These are phyloP conservation scores for Vulpes vulpes DNA, from an alignment of 2,113 vertebrate species.

Conservation along the genomic window DNA sequence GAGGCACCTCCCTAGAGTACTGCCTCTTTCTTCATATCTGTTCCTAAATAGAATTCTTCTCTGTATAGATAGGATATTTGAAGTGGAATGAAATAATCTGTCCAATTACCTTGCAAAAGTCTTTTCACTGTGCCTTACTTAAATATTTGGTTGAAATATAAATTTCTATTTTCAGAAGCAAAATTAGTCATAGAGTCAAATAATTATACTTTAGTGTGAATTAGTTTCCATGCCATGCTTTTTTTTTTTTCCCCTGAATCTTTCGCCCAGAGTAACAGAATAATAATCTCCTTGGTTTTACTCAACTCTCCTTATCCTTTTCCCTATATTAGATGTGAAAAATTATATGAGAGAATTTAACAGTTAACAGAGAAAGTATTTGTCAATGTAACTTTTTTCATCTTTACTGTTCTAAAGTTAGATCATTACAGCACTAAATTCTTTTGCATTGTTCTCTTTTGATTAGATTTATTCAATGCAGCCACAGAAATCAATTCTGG, in stretches of 20 bases:
- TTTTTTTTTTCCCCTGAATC: not conserved
- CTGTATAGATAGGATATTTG: not conserved
- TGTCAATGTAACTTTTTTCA: not conserved
- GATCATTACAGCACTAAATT: not conserved
- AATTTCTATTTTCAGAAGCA: slow-evolving; percentile 53
- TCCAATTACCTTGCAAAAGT: slow-evolving; percentile 3
- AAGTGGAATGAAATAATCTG: slow-evolving; percentile 1
- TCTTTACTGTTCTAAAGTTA: not conserved
- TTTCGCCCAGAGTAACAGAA: slow-evolving; percentile 48
- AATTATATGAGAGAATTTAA: not conserved
- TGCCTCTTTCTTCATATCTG: not conserved
- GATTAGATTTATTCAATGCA: not conserved
- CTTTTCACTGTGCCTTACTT: slow-evolving; percentile 50
- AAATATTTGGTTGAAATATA: slow-evolving; percentile 52
- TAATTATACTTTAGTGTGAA: slow-evolving; percentile 22
- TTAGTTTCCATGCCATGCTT: not conserved
- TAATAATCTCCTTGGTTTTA: not conserved
- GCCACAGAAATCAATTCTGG: not conserved
- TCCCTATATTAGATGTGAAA: not conserved
- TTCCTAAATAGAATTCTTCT: not conserved
- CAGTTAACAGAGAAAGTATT: not conserved
- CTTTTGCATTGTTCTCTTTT: not conserved
- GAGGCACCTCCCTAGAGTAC: not conserved
- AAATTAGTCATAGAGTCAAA: not conserved
- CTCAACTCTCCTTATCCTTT: not conserved